Evolutionary conservation across 2,113 vertebrate genomes (phyloP), one percentile per base, ranked within the genome.

Genomic region (Lepus europaeus): DNA sequence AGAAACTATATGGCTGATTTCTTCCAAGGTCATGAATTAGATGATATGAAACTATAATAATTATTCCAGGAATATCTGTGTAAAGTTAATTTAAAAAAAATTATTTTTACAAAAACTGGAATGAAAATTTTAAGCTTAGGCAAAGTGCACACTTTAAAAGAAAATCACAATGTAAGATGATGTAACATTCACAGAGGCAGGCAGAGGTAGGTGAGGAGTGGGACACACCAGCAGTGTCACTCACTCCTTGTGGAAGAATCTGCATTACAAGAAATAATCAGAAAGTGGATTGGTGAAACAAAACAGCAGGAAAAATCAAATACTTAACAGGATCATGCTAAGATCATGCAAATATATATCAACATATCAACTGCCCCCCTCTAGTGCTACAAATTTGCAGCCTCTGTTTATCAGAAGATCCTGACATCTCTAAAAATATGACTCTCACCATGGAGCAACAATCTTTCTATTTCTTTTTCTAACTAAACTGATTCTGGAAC

Each of bases 111-210:
- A 78, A 89, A 84, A 49, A 72, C 19, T 82, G 56, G 19, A 97
- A 82, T 78, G 23, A 85, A 80, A 63, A 82, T 31, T 91, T 96
- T 39, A 27, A 86, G n/a, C 36, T 83, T 74, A 79, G 56, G 56
- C 33, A 81, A 81, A 20, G 1, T 66, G 39, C 45, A 78, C 45
- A 78, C 14, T 83, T 86, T 9, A 39, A 78, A 56, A 51, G 25
- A 77, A 83, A 83, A 89, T 16, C 61, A 68, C 11, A 9, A 4
- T 56, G 10, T 33, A 31, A 13, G 4, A 25, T 59, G 64, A 63
- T 72, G 2, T 13, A 49, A 33, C 33, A 9, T 25, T 64, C 25
- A 63, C 25, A 69, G 51, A 45, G 20, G 2, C 5, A 87, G 9
- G 31, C 29, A 59, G 56, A 81, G 25, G 14, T 4, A 77, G 63